Percentiles rank a stretch among this genome's conserved stretches.
phyloP scores from a whole-genome alignment of 2,113 vertebrate genomes.

The Sapayoa aenigma region DNA sequence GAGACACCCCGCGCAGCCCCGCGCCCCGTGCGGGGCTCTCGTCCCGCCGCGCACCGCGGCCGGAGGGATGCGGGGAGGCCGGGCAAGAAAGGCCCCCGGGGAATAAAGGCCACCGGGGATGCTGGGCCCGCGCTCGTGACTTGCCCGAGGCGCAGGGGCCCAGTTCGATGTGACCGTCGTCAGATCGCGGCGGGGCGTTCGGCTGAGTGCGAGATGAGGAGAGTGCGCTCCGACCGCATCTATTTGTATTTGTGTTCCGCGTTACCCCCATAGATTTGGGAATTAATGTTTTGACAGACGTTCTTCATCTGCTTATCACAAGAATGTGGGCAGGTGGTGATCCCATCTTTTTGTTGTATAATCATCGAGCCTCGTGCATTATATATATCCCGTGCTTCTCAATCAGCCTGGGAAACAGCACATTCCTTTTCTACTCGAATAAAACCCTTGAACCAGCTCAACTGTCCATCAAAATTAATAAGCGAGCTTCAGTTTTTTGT shows the following conservation, averaged over 20 bases:
- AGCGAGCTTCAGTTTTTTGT: not conserved
- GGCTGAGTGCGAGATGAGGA: not conserved
- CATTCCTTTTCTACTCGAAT: not conserved
- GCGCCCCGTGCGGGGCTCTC: not conserved
- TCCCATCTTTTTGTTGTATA: slow-evolving; percentile 49
- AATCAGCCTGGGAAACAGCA: not conserved
- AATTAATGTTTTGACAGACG: slow-evolving; percentile 50
- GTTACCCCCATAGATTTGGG: not conserved
- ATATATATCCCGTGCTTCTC: not conserved
- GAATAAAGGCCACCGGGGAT: not conserved
- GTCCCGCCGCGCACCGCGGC: not conserved
- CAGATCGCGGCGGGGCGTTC: not conserved
- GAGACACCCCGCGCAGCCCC: no score
- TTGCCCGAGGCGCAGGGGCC: not conserved
- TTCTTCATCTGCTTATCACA: slow-evolving; percentile 32
- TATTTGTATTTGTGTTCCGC: not conserved
- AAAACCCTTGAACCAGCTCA: not conserved
- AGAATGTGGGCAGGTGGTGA: slow-evolving; percentile 60
- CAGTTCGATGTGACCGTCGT: not conserved
- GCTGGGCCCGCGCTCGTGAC: not conserved
- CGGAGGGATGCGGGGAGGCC: not conserved
- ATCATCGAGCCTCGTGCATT: not conserved
- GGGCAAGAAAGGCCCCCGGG: not conserved
- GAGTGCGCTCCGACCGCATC: not conserved
- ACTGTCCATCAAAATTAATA: not conserved